Evolutionary conservation across 2,113 vertebrate genomes (phyloP), one percentile per base, ranked within the genome.

Genomic region (Platysteira castanea): DNA sequence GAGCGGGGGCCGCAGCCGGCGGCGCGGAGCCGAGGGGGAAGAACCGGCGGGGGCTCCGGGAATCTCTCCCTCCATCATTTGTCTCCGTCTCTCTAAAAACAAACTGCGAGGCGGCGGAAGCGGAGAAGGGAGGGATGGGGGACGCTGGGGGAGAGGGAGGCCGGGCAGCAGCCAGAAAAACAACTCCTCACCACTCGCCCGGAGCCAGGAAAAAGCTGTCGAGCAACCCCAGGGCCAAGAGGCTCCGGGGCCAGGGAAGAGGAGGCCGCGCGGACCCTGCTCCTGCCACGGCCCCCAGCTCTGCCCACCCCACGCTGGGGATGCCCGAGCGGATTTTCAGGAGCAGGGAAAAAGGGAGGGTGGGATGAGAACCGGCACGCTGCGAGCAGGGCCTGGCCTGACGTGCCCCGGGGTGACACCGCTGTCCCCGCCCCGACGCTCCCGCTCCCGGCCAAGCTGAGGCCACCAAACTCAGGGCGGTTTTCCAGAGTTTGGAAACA

Each of bases 161-260:
- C 33, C 18, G 15, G 65, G 81, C 44, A 87, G 85, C 73, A 67
- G 63, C 76, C 93, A 90, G 74, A 44, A 93, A 91, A 96, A 95
- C 90, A 95, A 95, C 64, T 81, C n/a, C 90, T 77, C 80, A 24
- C 1, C 24, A 0, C 71, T 59, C 30, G 1, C 18, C 67, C 54
- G 4, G 81, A 71, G 95, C 94, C 94, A 94, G 95, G 92, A 94
- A 96, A 96, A 96, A 81, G 49, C 90, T 31, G 87, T 15, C 13
- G 84, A 92, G 92, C 79, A 70, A 80, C 90, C 80, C 94, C 49
- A 23, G 4, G 19, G 95, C 92, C 94, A 89, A 68, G 71, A 83
- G 83, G 86, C 83, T 77, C 12, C 8, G 1, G 41, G 71, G 90
- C 68, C 84, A 71, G 74, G 69, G 47, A 31, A 16, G 57, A 18